Conservation (phyloP, 2,888 invertebrate genomes). For the Lacanobia oleracea region DNA sequence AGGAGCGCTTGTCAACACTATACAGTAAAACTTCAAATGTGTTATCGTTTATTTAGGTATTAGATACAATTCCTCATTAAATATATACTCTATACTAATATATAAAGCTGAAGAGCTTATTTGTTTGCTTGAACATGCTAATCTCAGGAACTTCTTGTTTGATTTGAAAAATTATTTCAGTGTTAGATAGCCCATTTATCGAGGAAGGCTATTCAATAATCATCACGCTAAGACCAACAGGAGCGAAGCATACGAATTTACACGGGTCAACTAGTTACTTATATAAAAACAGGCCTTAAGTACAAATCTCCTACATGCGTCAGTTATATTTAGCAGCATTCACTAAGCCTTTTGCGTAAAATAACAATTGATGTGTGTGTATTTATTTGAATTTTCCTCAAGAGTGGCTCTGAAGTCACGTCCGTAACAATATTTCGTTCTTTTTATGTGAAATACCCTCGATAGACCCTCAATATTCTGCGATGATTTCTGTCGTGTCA, state of each 20-base stretch:
- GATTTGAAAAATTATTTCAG: no score
- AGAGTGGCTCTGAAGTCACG: conserved; percentile 41
- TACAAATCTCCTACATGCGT: background rate
- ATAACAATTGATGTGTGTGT: conserved; percentile 25
- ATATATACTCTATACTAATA: no score
- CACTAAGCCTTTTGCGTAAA: conserved; percentile 2
- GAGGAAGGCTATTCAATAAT: no score
- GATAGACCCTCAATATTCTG: conserved; percentile 63
- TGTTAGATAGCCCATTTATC: no score
- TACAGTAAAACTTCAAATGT: background rate
- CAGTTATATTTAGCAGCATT: background rate
- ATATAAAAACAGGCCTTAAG: background rate
- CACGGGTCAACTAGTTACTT: no score
- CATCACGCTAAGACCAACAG: no score
- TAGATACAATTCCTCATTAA: background rate
- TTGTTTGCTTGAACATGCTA: no score
- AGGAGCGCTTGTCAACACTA: background rate
- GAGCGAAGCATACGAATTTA: no score
- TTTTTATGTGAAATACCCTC: conserved; percentile 37
- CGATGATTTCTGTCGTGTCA: conserved; percentile 20
- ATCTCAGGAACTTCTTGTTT: no score
- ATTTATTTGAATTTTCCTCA: conserved; percentile 52
- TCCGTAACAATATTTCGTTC: conserved; percentile 60
- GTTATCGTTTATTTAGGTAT: background rate
- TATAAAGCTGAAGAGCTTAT: no score